Conservation (phyloP, 2,797 vertebrate species). For the Melanotaenia maccullochi region DNA sequence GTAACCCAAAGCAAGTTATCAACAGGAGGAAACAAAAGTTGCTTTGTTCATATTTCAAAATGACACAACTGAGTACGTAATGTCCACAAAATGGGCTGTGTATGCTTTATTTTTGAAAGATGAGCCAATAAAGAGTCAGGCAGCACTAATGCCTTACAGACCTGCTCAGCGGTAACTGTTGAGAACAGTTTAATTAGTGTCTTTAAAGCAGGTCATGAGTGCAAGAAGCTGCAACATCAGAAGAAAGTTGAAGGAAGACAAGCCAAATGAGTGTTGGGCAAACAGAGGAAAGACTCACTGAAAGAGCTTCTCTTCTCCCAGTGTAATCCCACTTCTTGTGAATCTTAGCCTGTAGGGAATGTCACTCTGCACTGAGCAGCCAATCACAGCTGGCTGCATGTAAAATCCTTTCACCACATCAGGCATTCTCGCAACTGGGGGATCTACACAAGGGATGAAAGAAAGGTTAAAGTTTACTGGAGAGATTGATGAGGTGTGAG, state of each 20-base stretch:
- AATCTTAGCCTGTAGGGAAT: conserved; percentile 90
- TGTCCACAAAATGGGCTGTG: conserved; percentile 54
- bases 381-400: conserved; percentile 83
- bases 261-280: conserved; percentile 29
- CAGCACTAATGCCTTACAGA: conserved; percentile 60
- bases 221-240: conserved; percentile 27
- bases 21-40: conserved; percentile 27
- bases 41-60: conserved; percentile 60
- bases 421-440: conserved; percentile 88
- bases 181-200: conserved; percentile 51
- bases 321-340: conserved; percentile 75
- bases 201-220: conserved; percentile 48
- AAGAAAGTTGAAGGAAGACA: background rate
- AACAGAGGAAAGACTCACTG: conserved; percentile 79
- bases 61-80: conserved; percentile 66
- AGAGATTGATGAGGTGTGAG: conserved; percentile 69
- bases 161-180: conserved; percentile 25
- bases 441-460: conserved; percentile 71
- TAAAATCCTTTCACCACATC: conserved; percentile 83
- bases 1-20: conserved; percentile 69
- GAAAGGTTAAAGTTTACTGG: conserved; percentile 52
- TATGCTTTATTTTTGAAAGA: conserved; percentile 57
- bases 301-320: conserved; percentile 85
- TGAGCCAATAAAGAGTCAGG: conserved; percentile 54
- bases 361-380: conserved; percentile 87